These are phyloP conservation scores for Mastomys coucha DNA, from an alignment of 2,113 vertebrate genomes.

Conservation along the genomic window DNA sequence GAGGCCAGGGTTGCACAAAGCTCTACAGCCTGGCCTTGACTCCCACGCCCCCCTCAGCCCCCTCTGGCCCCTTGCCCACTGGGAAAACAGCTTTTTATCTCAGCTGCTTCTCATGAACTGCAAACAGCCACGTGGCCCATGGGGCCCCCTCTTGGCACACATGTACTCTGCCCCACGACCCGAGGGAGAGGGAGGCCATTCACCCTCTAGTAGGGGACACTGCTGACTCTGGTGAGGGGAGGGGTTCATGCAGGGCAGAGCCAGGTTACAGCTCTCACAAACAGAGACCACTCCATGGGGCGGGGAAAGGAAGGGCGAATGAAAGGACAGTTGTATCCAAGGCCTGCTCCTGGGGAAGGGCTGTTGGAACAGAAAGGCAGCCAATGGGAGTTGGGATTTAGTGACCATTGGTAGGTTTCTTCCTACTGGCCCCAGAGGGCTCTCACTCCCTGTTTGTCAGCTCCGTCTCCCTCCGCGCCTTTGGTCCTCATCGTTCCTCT, in stretches of 20 bases:
- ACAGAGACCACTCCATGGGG: neutral
- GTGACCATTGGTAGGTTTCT: neutral
- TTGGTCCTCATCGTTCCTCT: neutral
- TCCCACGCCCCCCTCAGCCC: constrained; percentile 45
- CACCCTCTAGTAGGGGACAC: constrained; percentile 27
- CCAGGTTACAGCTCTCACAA: neutral
- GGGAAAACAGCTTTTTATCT: constrained; percentile 72
- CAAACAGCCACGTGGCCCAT: constrained; percentile 75
- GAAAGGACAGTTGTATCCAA: neutral
- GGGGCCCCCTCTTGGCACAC: constrained; percentile 69
- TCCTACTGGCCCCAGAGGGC: neutral
- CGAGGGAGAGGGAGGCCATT: constrained; percentile 47
- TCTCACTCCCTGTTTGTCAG: neutral
- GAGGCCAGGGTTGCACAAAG: neutral
- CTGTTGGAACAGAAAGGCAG: neutral
- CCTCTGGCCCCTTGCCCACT: constrained; percentile 50
- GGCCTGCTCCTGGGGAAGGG: neutral
- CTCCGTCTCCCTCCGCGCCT: neutral
- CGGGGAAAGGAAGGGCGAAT: neutral
- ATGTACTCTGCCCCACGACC: constrained; percentile 74
- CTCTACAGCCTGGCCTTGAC: constrained; percentile 59
- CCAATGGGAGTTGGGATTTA: neutral
- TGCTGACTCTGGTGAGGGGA: neutral
- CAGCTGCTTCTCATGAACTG: constrained; percentile 12
- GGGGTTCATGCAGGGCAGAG: neutral